A percentile compares a stretch with the other conserved stretches of the same genome.
phyloP scores from a whole-genome alignment of 2,113 vertebrate species.

The Oryzias javanicus region DNA sequence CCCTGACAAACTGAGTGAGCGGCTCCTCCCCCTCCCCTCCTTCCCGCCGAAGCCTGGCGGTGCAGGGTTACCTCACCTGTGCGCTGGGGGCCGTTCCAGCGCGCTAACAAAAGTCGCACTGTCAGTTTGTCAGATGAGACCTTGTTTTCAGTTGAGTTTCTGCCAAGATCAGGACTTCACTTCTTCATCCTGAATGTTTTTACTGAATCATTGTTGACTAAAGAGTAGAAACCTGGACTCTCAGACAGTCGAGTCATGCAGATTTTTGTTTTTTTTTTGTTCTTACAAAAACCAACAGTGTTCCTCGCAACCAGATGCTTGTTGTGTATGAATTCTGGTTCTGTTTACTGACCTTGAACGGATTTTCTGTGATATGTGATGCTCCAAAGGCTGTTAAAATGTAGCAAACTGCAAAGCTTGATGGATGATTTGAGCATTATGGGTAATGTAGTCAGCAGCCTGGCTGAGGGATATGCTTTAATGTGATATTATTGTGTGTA shows the following conservation, averaged over 20 bases:
- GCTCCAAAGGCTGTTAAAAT: no score
- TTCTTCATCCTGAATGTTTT: not conserved
- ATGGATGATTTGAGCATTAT: no score
- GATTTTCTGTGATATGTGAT: no score
- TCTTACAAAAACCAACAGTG: no score
- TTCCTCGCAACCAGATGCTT: no score
- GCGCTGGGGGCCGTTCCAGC: slow-evolving; percentile 9
- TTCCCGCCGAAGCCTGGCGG: slow-evolving; percentile 26
- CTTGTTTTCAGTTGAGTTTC: not conserved
- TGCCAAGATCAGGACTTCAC: not conserved
- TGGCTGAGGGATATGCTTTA: no score
- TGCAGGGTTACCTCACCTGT: slow-evolving; percentile 58
- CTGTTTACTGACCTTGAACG: no score
- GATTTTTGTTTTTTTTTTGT: not conserved
- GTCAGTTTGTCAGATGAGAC: slow-evolving; percentile 17
- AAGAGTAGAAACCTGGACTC: not conserved
- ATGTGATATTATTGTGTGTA: no score
- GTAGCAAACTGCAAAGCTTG: no score
- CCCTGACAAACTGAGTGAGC: slow-evolving; percentile 48
- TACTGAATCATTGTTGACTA: not conserved
- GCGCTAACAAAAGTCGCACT: slow-evolving; percentile 9
- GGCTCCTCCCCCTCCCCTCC: slow-evolving; percentile 22
- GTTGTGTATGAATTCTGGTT: no score
- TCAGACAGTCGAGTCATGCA: not conserved
- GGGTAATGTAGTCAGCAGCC: no score